A percentile compares a stretch with the other conserved stretches of the same genome.
Evolutionary conservation across 2,113 vertebrate genomes (phyloP).

Genomic region (Rhea americana): DNA sequence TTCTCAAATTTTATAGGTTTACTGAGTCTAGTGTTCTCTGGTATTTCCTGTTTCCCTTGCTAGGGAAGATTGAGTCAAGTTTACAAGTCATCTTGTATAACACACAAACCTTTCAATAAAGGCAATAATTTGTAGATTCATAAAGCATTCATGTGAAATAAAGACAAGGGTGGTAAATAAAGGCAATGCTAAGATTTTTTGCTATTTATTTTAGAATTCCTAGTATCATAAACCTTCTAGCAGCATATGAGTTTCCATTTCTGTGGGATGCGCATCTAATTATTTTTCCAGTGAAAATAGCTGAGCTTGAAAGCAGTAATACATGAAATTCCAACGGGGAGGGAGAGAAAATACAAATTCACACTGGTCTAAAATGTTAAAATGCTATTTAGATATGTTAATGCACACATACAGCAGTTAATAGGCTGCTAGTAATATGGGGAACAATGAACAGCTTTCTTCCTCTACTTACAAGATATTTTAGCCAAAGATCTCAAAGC

Average conservation of each 20-base stretch:
- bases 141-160: slow-evolving; percentile 71
- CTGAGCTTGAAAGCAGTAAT: neutral
- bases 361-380: neutral
- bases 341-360: neutral
- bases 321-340: neutral
- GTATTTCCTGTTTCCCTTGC: slow-evolving; percentile 95
- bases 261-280: neutral
- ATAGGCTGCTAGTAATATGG: neutral
- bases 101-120: slow-evolving; percentile 84
- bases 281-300: slow-evolving; percentile 7
- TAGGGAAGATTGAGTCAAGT: slow-evolving; percentile 86
- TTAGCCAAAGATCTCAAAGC: neutral
- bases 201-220: neutral
- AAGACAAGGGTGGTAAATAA: slow-evolving; percentile 68
- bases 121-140: slow-evolving; percentile 80
- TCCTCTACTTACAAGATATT: neutral
- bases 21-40: slow-evolving; percentile 89
- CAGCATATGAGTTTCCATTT: slow-evolving; percentile 28
- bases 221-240: slow-evolving; percentile 22
- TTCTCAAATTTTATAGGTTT: slow-evolving; percentile 94
- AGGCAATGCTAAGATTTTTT: slow-evolving; percentile 42
- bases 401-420: neutral
- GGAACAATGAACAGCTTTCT: neutral
- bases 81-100: slow-evolving; percentile 92
- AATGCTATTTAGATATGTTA: neutral